Evolutionary conservation across 2,797 vertebrate genomes (phyloP).

Genomic region (Loris lydekkerianus): DNA sequence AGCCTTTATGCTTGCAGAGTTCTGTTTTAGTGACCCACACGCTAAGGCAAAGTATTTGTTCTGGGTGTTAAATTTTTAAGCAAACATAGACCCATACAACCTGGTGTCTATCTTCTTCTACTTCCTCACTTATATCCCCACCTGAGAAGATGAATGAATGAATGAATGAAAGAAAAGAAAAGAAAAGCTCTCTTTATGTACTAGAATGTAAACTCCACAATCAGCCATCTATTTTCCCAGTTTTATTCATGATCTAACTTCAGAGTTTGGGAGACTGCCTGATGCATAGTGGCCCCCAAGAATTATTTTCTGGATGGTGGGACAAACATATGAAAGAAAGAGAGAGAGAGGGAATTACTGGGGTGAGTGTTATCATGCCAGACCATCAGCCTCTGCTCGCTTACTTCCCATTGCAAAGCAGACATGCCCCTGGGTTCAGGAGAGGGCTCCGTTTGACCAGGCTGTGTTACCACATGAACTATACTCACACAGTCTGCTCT

Average conservation of each 20-base stretch:
- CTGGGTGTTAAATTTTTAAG: not conserved
- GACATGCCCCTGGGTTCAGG: not conserved
- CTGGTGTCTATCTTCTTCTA: not conserved
- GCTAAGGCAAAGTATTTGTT: not conserved
- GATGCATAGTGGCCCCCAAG: not conserved
- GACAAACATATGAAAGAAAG: not conserved
- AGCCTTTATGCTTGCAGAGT: not conserved
- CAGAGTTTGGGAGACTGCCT: slow-evolving; percentile 9
- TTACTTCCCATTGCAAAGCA: not conserved
- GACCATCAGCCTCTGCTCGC: not conserved
- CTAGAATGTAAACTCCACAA: not conserved
- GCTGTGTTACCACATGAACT: not conserved
- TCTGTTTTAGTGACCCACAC: not conserved
- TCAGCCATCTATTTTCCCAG: not conserved
- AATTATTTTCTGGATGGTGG: not conserved
- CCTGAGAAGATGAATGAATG: not conserved
- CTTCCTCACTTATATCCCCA: not conserved
- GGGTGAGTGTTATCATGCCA: not conserved
- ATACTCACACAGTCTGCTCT: not conserved
- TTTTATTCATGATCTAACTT: slow-evolving; percentile 29
- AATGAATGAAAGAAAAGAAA: not conserved
- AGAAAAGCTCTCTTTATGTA: not conserved
- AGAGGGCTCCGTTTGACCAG: not conserved
- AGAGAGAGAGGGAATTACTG: not conserved
- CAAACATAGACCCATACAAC: not conserved